Base-by-base conservation (phyloP, 2,888 invertebrate genomes). In the Drosophila anomelani region DNA sequence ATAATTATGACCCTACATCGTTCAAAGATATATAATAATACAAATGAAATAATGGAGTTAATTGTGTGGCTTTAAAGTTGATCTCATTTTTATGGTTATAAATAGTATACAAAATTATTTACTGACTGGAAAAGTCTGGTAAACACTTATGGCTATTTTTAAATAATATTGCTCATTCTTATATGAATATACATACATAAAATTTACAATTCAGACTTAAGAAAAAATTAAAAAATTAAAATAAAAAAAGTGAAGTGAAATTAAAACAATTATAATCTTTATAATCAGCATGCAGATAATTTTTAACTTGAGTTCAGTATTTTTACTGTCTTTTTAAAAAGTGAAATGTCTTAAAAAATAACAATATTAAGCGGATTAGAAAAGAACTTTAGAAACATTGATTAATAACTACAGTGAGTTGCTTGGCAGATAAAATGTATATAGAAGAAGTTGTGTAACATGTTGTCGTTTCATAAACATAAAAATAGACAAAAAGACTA, bases 391-490 rank as follows among this genome's bases (percentile, higher is more conserved):
- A 10, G 1, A 51, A 23, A 38, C 23, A 34, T 34, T 0, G 1
- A 15, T 23, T 26, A 26, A n/a, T n/a, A n/a, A 4, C 32, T 13
- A 46, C 32, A 46, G n/a, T 58, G 58, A 5, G 10, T 8, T 36
- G 20, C 26, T 38, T 46, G n/a, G 15, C 15, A 17, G 9, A 54
- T 39, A 46, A 26, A 36, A 38, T 32, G 43, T 29, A 32, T 20
- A 13, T 51, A 72, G 34, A 32, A 76, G 66, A 69, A 80, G 81
- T 85, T 85, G 86, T 83, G 86, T 83, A 85, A 83, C 70, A 47
- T 74, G 70, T 79, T 81, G 74, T 72, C 63, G 66, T 49, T 67
- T 55, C 34, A 51, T 34, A 51, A 20, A 51, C 34, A 41, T 83
- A 83, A 53, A 85, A 85, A 85, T 83, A 83, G 86, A 44, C 23